Percentiles rank a stretch among this genome's conserved stretches.
These are phyloP conservation scores for Miichthys miiuy DNA, from an alignment of 2,797 vertebrate genomes.

Conservation along the genomic window DNA sequence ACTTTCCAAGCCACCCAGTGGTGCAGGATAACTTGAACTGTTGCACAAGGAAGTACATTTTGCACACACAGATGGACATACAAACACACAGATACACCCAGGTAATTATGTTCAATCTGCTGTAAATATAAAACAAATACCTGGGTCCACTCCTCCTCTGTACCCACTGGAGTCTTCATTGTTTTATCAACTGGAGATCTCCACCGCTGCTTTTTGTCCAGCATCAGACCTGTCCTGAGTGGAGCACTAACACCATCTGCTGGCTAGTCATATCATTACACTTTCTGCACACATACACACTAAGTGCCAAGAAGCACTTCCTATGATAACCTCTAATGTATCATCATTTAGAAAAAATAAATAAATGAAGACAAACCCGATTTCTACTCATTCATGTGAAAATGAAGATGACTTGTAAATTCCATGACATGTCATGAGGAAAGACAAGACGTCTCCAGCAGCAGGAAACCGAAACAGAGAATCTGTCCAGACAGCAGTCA, in stretches of 20 bases:
- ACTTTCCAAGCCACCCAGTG: constrained; percentile 69
- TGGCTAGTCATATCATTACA: constrained; percentile 60
- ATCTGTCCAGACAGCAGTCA: constrained; percentile 41
- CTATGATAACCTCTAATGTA: constrained; percentile 1
- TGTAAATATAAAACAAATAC: constrained; percentile 33
- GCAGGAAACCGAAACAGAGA: constrained; percentile 21
- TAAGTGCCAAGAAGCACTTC: not conserved
- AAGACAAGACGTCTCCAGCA: constrained; percentile 22
- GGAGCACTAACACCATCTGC: constrained; percentile 75
- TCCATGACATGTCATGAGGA: constrained; percentile 3
- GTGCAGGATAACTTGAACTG: constrained; percentile 44
- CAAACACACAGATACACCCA: constrained; percentile 11
- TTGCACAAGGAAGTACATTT: constrained; percentile 45
- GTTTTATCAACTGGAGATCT: constrained; percentile 30
- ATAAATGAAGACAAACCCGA: not conserved
- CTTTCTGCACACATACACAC: not conserved
- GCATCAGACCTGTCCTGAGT: constrained; percentile 21
- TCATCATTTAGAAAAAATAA: not conserved
- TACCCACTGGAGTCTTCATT: constrained; percentile 8
- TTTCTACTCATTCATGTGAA: constrained; percentile 3
- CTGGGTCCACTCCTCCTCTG: not conserved
- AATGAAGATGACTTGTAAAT: constrained; percentile 16
- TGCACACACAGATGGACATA: constrained; percentile 26
- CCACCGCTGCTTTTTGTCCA: constrained; percentile 9
- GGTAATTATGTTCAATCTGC: not conserved